Base-by-base conservation (phyloP, 1,140 invertebrate genomes). In the Mylabris phalerata region DNA sequence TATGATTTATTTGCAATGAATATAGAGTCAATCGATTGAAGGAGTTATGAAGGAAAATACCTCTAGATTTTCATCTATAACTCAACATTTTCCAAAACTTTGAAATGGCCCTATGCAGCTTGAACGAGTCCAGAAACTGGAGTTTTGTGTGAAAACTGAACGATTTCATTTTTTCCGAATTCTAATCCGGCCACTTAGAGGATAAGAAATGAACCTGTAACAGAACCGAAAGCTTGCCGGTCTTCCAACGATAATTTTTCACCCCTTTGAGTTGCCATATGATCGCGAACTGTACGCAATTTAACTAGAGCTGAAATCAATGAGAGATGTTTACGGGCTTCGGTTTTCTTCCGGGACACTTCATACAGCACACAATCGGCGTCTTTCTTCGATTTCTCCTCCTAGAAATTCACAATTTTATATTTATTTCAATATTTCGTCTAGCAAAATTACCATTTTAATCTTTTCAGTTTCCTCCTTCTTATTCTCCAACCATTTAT, bases 361-460 rank as follows among this genome's bases (percentile, higher is more conserved):
- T 88, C 85, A 43, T 79, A 79, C 1, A 90, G 69, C 9, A 88
- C 77, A 57, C 78, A 75, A 70, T 90, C 88, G 0, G 85, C 85
- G 69, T 88, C 78, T 63, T 78, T 76, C 62, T 85, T 82, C 46
- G 84, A 75, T 66, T 80, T 77, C 69, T 84, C 80, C 67, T 84
- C 82, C 41, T 32, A 32, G 19, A 19, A 19, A 19, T 19, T 19
- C 19, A 19, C 19, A 19, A 19, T 19, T 19, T 19, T 19, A 19
- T 19, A 19, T 1, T 2, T 1, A 19, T 19, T 19, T 19, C 19
- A 19, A 19, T 19, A 19, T 19, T 19, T 19, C 1, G 19, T 19
- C 1, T 19, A 19, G 19, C 19, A 32, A 7, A 32, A 32, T 32
- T 32, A 32, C 32, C 75, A 79, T 75, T 73, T 85, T 84, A 46